Base-by-base conservation (phyloP, 2,888 invertebrate genomes). In the Limnephilus auricula region DNA sequence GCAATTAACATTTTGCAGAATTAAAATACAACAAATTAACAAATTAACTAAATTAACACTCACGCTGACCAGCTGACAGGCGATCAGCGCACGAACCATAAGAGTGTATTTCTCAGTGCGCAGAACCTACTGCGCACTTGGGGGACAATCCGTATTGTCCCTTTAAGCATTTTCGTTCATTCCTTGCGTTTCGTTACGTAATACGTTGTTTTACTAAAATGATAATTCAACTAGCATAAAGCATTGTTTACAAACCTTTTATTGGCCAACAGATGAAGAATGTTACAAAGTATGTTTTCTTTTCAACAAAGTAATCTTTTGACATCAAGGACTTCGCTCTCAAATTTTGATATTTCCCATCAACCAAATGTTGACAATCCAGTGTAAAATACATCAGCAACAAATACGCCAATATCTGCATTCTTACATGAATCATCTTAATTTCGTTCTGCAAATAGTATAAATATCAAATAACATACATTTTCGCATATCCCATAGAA, bases 261-360 rank as follows among this genome's bases (percentile, higher is more conserved):
- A 80, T 31, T n/a, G 80, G 30, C 80, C 80, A 80, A 25, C 80
- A 80, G 31, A 80, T 30, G 31, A 80, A 80, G 31, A 80, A 80
- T 18, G 13, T 30, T 31, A 80, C 32, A 30, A 30, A 31, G 13
- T 0, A 0, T 30, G 80, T 30, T 9, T 80, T 80, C 32, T 80
- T 80, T 15, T 80, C 80, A 32, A 80, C 0, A 80, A 32, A 80
- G 31, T 80, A 80, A 31, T 80, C 80, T 32, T 80, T 80, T 80
- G 80, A 31, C 80, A 31, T 30, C 80, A 13, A 80, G 10, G 80
- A 31, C 80, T 80, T 32, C 32, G 31, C 80, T 30, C 13, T 80
- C 80, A 10, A 80, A 65, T 65, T 5, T 4, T 18, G 25, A 65
- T 65, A 25, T 65, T 65, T 65, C 1, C 50, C 50, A 5, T 2